A percentile compares a stretch with the other conserved stretches of the same genome.
phyloP scores from a whole-genome alignment of 2,797 vertebrate species.

The Peromyscus aztecus region DNA sequence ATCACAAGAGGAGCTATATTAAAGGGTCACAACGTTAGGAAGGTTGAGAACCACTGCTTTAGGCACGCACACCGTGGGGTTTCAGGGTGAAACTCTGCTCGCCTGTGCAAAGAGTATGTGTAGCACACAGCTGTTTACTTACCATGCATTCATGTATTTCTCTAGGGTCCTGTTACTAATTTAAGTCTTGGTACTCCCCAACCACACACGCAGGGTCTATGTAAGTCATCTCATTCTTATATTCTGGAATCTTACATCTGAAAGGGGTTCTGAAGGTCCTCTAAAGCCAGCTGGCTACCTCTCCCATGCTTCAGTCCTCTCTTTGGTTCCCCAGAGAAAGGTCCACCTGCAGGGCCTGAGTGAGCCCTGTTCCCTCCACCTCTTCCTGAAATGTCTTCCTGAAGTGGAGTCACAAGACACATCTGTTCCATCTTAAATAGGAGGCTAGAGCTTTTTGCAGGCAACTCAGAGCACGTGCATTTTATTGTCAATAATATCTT shows the following conservation, averaged over 20 bases:
- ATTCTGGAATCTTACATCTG: slow-evolving; percentile 13
- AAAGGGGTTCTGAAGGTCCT: neutral
- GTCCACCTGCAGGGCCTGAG: neutral
- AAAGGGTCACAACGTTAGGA: neutral
- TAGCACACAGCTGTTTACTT: neutral
- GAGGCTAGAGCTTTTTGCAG: neutral
- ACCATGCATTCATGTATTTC: neutral
- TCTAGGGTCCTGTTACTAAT: neutral
- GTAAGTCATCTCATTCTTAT: neutral
- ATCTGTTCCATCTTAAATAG: neutral
- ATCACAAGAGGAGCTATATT: neutral
- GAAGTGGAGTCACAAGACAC: neutral
- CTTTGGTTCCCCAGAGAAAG: neutral
- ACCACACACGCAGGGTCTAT: neutral
- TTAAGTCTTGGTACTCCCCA: neutral
- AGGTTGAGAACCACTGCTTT: neutral
- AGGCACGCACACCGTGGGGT: neutral
- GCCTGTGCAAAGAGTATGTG: neutral
- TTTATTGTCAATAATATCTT: neutral
- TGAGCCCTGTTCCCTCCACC: neutral
- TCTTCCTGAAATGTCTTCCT: neutral
- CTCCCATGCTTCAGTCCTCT: neutral
- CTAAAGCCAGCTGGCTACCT: neutral
- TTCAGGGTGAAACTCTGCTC: neutral
- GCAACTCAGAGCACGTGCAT: neutral